Base-by-base conservation (phyloP, 2,888 invertebrate species). In the Pantelozetes paolii region DNA sequence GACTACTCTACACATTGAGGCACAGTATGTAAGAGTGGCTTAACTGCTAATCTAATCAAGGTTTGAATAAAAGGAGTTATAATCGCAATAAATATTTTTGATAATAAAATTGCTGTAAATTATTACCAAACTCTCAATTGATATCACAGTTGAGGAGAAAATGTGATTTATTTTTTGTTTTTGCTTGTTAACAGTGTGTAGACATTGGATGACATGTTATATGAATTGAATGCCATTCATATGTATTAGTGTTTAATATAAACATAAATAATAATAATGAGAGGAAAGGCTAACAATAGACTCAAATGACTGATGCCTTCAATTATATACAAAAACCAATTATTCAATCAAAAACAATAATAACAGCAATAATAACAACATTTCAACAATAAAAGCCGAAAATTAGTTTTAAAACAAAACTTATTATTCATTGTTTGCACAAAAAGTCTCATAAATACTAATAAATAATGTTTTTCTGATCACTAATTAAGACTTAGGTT, bases 1-100 rank as follows among this genome's bases (percentile, higher is more conserved):
- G 36, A 30, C 23, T 54, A 54, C 9, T 45, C 6, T 45, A 45
- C 2, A 18, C 18, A 13, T 45, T 11, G 45, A 9, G 45, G 2
- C 11, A 45, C 6, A 15, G 45, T 36, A 54, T 62, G n/a, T n/a
- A 15, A 36, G 32, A 62, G 62, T 62, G 62, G 30, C 62, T 62
- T 62, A 32, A 62, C 32, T 62, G 11, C 23, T 62, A 62, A 62
- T 62, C 62, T 62, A 62, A 62, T 62, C 62, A 62, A 32, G 15
- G 30, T 62, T 62, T 30, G 32, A n/a, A 32, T 18, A 26, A 54
- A 54, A 62, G 8, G 32, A 32, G 13, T 62, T 62, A 62, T 62
- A 62, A 62, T 62, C 32, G 36, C 36, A 62, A 62, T 62, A 62
- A 62, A 62, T 62, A 62, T 62, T 62, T 15, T 8, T 18, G 32